Evolutionary conservation across 2,888 invertebrate genomes (phyloP).

Genomic region (Watsonalla cultraria): DNA sequence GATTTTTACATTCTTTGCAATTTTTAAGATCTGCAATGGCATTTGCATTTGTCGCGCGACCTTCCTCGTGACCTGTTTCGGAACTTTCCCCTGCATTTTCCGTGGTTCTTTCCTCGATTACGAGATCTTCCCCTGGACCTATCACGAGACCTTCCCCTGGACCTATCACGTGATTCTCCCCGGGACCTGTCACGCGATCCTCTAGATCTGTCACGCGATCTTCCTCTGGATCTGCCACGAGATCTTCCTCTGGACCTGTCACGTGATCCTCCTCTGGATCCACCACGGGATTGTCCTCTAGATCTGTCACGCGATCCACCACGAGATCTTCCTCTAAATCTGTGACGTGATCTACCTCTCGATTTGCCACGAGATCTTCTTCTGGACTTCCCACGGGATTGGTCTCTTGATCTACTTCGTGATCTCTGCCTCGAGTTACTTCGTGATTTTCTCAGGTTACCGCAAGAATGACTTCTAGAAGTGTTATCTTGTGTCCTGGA

Average conservation of each 20-base stretch:
- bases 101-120: not conserved
- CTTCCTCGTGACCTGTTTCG: too few relatives aligned
- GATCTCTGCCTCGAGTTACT: slow-evolving; percentile 8
- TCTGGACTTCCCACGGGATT: slow-evolving; percentile 10
- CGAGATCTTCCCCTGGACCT: too few relatives aligned
- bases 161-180: not conserved
- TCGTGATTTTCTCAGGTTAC: slow-evolving; percentile 8
- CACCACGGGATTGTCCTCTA: slow-evolving; percentile 7
- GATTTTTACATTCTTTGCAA: too few relatives aligned
- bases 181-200: not conserved
- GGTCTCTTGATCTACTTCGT: slow-evolving; percentile 7
- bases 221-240: slow-evolving; percentile 4
- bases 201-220: slow-evolving; percentile 2
- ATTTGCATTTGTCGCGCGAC: too few relatives aligned
- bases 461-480: slow-evolving; percentile 6
- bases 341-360: not conserved
- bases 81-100: not conserved
- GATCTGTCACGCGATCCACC: too few relatives aligned
- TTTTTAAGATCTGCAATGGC: not conserved
- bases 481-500: not conserved
- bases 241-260: not conserved
- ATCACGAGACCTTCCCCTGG: not conserved
- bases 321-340: slow-evolving; percentile 8
- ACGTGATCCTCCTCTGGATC: not conserved
- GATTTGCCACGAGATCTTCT: slow-evolving; percentile 5